phyloP scores from a whole-genome alignment of 2,888 invertebrate species.

The Euplexia lucipara region DNA sequence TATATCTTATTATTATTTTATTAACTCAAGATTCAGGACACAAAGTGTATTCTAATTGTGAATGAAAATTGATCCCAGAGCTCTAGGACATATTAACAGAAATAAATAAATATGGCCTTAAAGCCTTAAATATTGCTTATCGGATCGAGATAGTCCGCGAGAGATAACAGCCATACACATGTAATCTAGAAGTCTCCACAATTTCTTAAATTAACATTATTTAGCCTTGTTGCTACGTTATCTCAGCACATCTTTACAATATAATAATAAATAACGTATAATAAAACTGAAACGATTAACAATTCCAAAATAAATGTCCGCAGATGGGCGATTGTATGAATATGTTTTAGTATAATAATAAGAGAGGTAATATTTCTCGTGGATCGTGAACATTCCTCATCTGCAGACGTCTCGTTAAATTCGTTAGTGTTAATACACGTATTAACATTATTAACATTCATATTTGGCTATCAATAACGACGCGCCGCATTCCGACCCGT shows the following conservation, averaged over 20 bases:
- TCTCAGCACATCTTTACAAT: constrained; percentile 13
- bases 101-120: neutral
- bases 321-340: constrained; percentile 21
- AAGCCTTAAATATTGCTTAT: constrained; percentile 7
- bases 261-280: constrained; percentile 14
- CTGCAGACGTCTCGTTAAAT: constrained; percentile 8
- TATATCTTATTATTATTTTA: neutral
- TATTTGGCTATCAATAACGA: constrained; percentile 32
- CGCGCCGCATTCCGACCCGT: constrained; percentile 50
- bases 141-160: neutral
- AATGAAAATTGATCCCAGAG: neutral
- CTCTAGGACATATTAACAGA: no score
- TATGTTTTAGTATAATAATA: neutral
- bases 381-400: constrained; percentile 18
- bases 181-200: neutral
- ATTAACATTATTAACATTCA: constrained; percentile 50
- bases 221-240: constrained; percentile 15
- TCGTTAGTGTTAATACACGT: constrained; percentile 40
- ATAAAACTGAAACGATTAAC: constrained; percentile 13
- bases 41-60: neutral
- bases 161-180: neutral
- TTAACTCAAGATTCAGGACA: neutral
- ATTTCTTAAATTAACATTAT: neutral
- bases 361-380: neutral
- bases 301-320: constrained; percentile 27